Percentiles rank a stretch among this genome's conserved stretches.
phyloP scores from a whole-genome alignment of 2,888 invertebrate genomes.

The Torymus auratus region DNA sequence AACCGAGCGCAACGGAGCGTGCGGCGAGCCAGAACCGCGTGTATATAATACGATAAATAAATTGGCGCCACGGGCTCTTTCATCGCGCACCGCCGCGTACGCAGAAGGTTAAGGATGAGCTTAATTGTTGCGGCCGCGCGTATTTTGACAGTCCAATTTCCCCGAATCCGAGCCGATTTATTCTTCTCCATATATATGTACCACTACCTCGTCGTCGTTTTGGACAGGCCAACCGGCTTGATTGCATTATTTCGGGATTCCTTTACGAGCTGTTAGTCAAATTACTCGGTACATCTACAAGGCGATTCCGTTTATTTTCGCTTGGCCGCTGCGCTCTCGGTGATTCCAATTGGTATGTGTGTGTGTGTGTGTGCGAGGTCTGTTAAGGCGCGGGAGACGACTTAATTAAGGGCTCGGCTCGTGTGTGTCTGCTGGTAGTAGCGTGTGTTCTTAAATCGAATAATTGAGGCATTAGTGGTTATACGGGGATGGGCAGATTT shows the following conservation, averaged over 20 bases:
- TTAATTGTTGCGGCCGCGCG: conserved; percentile 26
- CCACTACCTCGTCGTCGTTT: no score
- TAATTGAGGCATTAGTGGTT: no score
- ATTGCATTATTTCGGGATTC: conserved; percentile 27
- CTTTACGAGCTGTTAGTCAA: conserved; percentile 35
- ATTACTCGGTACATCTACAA: conserved; percentile 31
- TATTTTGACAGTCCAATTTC: conserved; percentile 52
- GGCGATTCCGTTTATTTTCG: background rate
- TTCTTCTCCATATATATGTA: no score
- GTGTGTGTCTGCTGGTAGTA: no score
- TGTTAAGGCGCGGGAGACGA: conserved; percentile 2
- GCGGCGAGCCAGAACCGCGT: no score
- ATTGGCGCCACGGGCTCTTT: conserved; percentile 31
- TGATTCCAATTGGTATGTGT: background rate
- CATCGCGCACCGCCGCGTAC: conserved; percentile 16
- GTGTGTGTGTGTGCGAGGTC: background rate
- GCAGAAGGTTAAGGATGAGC: background rate
- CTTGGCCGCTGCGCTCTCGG: background rate
- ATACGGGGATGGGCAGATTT: no score
- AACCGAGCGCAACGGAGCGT: no score
- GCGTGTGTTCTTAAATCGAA: no score
- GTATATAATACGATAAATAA: background rate
- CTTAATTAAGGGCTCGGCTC: conserved; percentile 27
- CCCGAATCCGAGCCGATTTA: conserved; percentile 24
- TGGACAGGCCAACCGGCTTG: background rate